A percentile compares a stretch with the other conserved stretches of the same genome.
Evolutionary conservation across 2,113 vertebrate species (phyloP).

Genomic region (Circaetus gallicus): DNA sequence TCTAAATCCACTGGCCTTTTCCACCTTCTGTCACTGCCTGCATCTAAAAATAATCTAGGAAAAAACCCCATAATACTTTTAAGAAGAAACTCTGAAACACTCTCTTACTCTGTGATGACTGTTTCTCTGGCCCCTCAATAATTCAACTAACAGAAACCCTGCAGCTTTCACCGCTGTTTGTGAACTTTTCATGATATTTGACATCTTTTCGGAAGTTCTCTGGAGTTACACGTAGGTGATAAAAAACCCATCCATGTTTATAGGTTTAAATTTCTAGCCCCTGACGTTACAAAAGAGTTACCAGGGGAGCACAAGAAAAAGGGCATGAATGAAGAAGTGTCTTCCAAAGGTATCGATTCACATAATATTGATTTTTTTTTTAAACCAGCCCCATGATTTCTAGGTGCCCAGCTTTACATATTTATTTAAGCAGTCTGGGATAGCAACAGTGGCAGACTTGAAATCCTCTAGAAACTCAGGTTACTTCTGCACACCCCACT

Average conservation of each 20-base stretch:
- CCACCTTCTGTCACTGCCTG: conserved; percentile 7
- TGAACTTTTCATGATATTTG: neutral
- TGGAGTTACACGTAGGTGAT: neutral
- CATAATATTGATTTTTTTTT: neutral
- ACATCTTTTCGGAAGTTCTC: neutral
- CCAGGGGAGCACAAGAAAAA: neutral
- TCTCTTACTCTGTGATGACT: neutral
- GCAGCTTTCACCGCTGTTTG: neutral
- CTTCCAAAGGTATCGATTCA: neutral
- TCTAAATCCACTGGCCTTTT: conserved; percentile 25
- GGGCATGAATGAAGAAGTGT: neutral
- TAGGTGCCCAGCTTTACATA: neutral
- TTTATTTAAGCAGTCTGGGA: neutral
- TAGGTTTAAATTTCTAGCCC: neutral
- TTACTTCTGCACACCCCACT: neutral
- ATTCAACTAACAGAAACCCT: neutral
- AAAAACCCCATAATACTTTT: neutral
- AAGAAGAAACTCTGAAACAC: neutral
- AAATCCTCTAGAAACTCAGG: neutral
- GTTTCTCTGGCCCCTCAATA: neutral
- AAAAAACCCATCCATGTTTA: rapidly evolving
- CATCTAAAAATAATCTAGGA: neutral
- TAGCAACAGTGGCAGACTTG: neutral
- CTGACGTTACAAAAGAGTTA: neutral
- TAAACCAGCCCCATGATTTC: neutral